These are phyloP conservation scores for Drosophila pseudotakahashii DNA, from an alignment of 2,888 invertebrate genomes.

Conservation along the genomic window DNA sequence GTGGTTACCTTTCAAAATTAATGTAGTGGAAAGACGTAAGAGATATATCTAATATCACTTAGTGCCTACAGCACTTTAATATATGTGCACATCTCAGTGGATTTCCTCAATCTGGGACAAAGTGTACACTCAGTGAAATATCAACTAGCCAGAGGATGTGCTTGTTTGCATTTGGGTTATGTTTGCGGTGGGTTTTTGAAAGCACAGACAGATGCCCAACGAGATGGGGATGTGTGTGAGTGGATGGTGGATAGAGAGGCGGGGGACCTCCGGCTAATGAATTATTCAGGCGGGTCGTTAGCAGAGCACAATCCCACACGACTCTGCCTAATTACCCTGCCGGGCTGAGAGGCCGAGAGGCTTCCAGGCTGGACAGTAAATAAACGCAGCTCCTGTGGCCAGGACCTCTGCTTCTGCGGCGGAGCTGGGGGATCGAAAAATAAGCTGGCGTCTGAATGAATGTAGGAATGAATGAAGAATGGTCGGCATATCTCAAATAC, in stretches of 20 bases:
- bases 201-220: slow-evolving; percentile 13
- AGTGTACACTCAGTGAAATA: slow-evolving; percentile 21
- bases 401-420: slow-evolving; percentile 12
- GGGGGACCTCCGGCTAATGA: slow-evolving; percentile 54
- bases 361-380: slow-evolving; percentile 38
- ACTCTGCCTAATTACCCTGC: slow-evolving; percentile 64
- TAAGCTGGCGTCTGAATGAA: slow-evolving; percentile 6
- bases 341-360: slow-evolving; percentile 20
- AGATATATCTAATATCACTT: neutral
- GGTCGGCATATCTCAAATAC: slow-evolving; percentile 22
- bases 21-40: no score
- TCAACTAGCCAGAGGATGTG: slow-evolving; percentile 42
- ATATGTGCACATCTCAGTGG: slow-evolving; percentile 1
- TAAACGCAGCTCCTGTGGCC: slow-evolving; percentile 45
- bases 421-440: neutral
- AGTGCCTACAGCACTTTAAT: neutral
- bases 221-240: slow-evolving; percentile 11
- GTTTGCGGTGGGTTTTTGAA: slow-evolving; percentile 62
- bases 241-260: slow-evolving; percentile 2
- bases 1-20: neutral
- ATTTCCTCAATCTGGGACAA: slow-evolving; percentile 12
- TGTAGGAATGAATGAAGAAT: slow-evolving; percentile 16
- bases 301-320: slow-evolving; percentile 50
- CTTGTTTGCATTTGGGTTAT: slow-evolving; percentile 60
- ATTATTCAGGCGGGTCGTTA: slow-evolving; percentile 68